Evolutionary conservation across 2,113 vertebrate species (phyloP).

Genomic region (Sturnus vulgaris): DNA sequence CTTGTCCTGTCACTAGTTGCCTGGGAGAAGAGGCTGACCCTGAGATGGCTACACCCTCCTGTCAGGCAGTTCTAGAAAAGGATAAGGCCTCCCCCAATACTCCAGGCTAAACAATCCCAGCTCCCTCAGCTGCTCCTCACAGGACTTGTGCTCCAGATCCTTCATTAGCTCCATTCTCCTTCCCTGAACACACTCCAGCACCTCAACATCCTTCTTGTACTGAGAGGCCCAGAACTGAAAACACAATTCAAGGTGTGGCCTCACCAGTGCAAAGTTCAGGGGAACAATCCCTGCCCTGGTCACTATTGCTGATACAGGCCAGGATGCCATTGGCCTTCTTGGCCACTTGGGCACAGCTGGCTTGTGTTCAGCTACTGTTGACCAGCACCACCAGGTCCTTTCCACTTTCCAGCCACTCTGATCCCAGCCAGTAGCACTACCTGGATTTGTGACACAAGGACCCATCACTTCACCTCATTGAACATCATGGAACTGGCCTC

Average conservation of each 20-base stretch:
- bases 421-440: too few species aligned
- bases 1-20: background rate
- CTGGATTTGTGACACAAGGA: background rate
- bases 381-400: background rate
- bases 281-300: background rate
- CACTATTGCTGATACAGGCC: background rate
- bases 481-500: background rate
- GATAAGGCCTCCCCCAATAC: background rate
- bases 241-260: background rate
- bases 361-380: accelerated
- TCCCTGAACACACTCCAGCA: background rate
- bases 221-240: background rate
- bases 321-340: background rate
- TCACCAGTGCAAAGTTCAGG: background rate
- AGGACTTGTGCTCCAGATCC: background rate
- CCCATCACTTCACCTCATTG: background rate
- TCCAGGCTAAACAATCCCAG: background rate
- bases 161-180: background rate
- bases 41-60: background rate
- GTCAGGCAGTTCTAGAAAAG: background rate
- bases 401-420: background rate
- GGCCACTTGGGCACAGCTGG: background rate
- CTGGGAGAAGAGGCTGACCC: background rate
- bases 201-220: background rate
- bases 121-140: background rate